phyloP scores from a whole-genome alignment of 2,113 vertebrate species.

The Suncus etruscus region DNA sequence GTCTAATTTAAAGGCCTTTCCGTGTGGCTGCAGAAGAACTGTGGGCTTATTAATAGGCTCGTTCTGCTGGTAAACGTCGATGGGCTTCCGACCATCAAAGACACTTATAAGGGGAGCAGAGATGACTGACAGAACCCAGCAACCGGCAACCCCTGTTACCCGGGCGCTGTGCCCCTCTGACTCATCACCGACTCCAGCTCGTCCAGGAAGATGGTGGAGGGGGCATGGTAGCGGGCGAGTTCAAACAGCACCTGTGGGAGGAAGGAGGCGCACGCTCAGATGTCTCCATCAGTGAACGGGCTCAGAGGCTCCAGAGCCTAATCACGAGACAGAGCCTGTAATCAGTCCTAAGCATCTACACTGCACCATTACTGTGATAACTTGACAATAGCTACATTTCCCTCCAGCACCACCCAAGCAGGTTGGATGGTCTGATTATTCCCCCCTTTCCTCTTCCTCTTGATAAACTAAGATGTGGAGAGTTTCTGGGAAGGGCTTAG shows the following conservation, averaged over 20 bases:
- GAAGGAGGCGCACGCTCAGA: constrained; percentile 60
- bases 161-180: constrained; percentile 91
- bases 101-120: constrained; percentile 62
- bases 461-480: constrained; percentile 64
- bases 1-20: constrained; percentile 72
- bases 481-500: constrained; percentile 1
- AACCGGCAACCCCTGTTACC: constrained; percentile 85
- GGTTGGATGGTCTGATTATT: constrained; percentile 50
- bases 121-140: constrained; percentile 11
- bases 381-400: constrained; percentile 41
- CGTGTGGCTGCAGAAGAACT: constrained; percentile 67
- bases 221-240: constrained; percentile 96
- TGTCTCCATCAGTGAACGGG: not conserved
- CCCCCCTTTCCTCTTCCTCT: not conserved
- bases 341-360: not conserved
- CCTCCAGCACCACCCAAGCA: not conserved
- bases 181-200: constrained; percentile 99
- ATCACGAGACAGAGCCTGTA: not conserved
- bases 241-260: constrained; percentile 94
- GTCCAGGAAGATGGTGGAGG: constrained; percentile 98
- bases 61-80: constrained; percentile 67
- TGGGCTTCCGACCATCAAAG: constrained; percentile 74
- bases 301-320: constrained; percentile 49
- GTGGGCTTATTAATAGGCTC: constrained; percentile 75
- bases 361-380: not conserved